Evolutionary conservation across 2,797 vertebrate genomes (phyloP).

Genomic region (Lagorchestes hirsutus): DNA sequence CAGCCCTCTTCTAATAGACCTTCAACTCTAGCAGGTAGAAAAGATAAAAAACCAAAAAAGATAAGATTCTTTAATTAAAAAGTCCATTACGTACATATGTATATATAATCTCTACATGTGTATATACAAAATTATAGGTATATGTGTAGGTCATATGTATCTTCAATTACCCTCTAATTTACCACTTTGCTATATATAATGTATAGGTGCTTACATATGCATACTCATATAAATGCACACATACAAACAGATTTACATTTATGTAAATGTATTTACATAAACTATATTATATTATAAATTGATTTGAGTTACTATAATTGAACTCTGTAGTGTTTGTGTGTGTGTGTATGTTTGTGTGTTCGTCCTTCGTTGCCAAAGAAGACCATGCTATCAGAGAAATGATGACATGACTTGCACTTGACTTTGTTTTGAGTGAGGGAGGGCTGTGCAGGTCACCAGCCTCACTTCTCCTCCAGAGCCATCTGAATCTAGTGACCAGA

Average conservation of each 20-base stretch:
- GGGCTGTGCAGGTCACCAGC: no score
- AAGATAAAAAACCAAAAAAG: not conserved
- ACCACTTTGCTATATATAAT: not conserved
- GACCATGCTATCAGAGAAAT: no score
- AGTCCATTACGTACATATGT: not conserved
- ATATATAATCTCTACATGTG: not conserved
- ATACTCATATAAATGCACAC: not conserved
- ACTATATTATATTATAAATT: not conserved
- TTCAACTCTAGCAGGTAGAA: not conserved
- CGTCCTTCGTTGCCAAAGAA: no score
- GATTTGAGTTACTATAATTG: not conserved
- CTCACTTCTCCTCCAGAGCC: no score
- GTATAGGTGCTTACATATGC: not conserved
- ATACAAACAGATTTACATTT: not conserved
- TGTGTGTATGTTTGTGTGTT: no score
- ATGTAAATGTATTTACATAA: not conserved
- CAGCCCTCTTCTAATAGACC: not conserved
- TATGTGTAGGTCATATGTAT: no score
- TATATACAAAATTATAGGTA: not conserved
- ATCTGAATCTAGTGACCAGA: no score
- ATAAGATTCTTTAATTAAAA: not conserved
- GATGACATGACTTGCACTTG: no score
- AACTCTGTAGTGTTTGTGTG: not conserved
- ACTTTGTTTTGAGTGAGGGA: no score
- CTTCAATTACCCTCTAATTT: no score